phyloP scores from a whole-genome alignment of 2,113 vertebrate genomes.

The Delphinus delphis region DNA sequence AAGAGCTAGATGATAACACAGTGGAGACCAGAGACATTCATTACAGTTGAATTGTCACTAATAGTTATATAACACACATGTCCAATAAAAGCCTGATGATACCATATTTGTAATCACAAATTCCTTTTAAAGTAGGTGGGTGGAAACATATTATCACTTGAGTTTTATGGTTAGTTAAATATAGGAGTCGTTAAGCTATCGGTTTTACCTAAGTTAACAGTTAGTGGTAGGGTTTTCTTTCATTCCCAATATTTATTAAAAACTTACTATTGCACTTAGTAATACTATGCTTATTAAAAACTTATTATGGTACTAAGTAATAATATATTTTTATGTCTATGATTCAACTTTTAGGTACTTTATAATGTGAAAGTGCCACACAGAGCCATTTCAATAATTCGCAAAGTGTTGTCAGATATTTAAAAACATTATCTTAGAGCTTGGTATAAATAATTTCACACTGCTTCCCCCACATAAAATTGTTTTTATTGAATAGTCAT shows the following conservation, averaged over 20 bases:
- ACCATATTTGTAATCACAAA: neutral
- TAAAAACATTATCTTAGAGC: neutral
- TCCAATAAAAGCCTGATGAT: neutral
- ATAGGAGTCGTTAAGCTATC: neutral
- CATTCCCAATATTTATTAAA: neutral
- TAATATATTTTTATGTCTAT: neutral
- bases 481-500: neutral
- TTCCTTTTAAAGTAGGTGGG: conserved; percentile 24
- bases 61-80: neutral
- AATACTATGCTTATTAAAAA: neutral
- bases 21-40: neutral
- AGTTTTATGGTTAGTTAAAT: conserved; percentile 44
- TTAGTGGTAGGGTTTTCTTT: neutral
- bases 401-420: neutral
- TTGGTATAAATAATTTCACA: conserved; percentile 24
- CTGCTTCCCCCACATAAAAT: neutral
- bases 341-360: neutral
- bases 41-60: neutral
- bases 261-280: neutral
- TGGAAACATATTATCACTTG: neutral
- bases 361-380: neutral
- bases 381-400: neutral
- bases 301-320: neutral
- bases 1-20: neutral
- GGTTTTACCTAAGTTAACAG: neutral